Evolutionary conservation across 2,113 vertebrate species (phyloP).

Genomic region (Hucho hucho): DNA sequence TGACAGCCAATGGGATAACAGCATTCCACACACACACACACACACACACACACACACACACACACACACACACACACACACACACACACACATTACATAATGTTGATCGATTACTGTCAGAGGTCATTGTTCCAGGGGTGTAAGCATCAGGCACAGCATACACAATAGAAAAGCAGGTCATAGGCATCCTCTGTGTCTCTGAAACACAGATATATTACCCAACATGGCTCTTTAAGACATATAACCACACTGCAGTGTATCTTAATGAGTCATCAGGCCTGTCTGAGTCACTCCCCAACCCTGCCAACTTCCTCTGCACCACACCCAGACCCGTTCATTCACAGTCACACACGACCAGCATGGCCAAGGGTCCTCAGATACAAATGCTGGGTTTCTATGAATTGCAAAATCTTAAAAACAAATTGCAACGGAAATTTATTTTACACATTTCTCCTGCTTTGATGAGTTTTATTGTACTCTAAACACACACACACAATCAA

Average conservation of each 20-base stretch:
- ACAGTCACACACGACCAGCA: slow-evolving; percentile 8
- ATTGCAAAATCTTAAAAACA: slow-evolving; percentile 12
- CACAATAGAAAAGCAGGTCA: slow-evolving; percentile 39
- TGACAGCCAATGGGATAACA: slow-evolving; percentile 23
- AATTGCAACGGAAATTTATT: background rate
- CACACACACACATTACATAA: slow-evolving; percentile 31
- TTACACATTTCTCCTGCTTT: background rate
- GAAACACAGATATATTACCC: slow-evolving; percentile 33
- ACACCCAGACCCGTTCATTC: slow-evolving; percentile 70
- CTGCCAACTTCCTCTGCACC: slow-evolving; percentile 49
- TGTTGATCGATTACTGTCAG: slow-evolving; percentile 8
- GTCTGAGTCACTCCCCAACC: slow-evolving; percentile 60
- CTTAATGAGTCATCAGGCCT: slow-evolving; percentile 67
- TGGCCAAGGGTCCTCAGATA: no score
- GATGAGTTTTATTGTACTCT: background rate
- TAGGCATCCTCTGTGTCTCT: slow-evolving; percentile 23
- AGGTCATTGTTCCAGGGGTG: slow-evolving; percentile 24
- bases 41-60: slow-evolving; percentile 16
- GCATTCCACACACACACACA: background rate
- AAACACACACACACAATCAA: background rate
- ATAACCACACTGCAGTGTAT: slow-evolving; percentile 46
- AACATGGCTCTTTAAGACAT: slow-evolving; percentile 37
- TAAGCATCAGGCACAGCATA: background rate
- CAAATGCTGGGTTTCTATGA: no score
- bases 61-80: background rate